Evolutionary conservation across 2,888 invertebrate species (phyloP).

Genomic region (Hypsopygia costalis): DNA sequence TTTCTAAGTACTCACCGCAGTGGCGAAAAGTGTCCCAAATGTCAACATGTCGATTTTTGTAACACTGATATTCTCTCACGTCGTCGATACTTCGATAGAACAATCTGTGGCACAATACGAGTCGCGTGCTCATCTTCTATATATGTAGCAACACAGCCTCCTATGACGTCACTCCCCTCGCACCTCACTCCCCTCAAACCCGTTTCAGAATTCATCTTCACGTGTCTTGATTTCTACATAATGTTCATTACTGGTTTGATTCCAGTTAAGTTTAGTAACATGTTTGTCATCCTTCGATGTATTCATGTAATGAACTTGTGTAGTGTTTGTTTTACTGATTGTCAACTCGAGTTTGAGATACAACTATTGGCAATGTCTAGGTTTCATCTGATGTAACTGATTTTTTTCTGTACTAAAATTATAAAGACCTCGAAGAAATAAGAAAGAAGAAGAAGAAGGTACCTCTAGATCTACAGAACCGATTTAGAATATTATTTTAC

Average conservation of each 20-base stretch:
- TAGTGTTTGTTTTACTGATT: constrained; percentile 11
- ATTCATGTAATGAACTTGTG: background rate
- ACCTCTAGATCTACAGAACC: too few relatives aligned
- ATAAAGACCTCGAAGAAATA: too few relatives aligned
- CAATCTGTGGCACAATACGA: constrained; percentile 44
- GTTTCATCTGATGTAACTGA: constrained; percentile 8
- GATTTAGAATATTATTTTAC: too few relatives aligned
- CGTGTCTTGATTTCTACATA: constrained; percentile 49
- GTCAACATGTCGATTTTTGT: constrained; percentile 48
- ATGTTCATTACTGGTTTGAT: constrained; percentile 10
- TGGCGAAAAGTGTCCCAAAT: constrained; percentile 48
- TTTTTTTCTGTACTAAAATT: too few relatives aligned
- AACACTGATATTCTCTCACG: constrained; percentile 47
- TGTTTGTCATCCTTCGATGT: background rate
- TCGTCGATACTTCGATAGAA: too few relatives aligned
- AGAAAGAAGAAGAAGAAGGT: too few relatives aligned
- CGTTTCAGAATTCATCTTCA: constrained; percentile 56
- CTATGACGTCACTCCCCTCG: constrained; percentile 56
- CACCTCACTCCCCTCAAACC: constrained; percentile 36
- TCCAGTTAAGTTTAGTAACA: background rate
- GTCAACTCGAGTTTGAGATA: background rate
- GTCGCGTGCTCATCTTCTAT: constrained; percentile 64
- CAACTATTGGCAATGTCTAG: constrained; percentile 13
- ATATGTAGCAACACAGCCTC: constrained; percentile 59
- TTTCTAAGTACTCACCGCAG: constrained; percentile 50